phyloP scores from a whole-genome alignment of 2,888 invertebrate genomes.

The Andrena chrysosceles region DNA sequence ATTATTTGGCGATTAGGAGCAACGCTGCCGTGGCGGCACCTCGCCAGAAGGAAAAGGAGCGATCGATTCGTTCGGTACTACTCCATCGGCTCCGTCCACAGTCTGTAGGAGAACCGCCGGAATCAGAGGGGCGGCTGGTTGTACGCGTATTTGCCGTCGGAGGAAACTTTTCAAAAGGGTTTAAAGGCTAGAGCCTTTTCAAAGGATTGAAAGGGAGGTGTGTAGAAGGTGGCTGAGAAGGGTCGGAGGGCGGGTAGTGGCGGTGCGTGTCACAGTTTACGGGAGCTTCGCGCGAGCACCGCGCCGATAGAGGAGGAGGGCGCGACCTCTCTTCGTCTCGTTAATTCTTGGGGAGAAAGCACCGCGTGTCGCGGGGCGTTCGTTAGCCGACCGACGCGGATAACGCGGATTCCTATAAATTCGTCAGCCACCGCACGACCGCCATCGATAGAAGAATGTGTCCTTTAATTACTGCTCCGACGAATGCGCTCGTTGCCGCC shows the following conservation, averaged over 20 bases:
- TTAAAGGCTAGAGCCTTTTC: conserved; percentile 33
- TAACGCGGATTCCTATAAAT: conserved; percentile 49
- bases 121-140: conserved; percentile 9
- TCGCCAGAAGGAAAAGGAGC: neutral
- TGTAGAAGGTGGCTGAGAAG: conserved; percentile 17
- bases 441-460: conserved; percentile 34
- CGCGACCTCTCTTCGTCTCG: conserved; percentile 22
- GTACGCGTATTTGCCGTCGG: conserved; percentile 32
- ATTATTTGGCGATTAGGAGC: conserved; percentile 48
- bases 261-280: conserved; percentile 44
- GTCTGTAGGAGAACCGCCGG: neutral
- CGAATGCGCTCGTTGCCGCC: neutral
- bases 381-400: conserved; percentile 39
- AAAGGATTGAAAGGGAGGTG: conserved; percentile 40
- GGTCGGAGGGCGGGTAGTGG: neutral
- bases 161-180: conserved; percentile 30
- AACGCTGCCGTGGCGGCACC: neutral
- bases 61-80: conserved; percentile 5
- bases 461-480: conserved; percentile 43
- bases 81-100: neutral
- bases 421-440: conserved; percentile 18
- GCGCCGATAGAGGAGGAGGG: conserved; percentile 22
- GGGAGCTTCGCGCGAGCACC: conserved; percentile 1
- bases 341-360: conserved; percentile 32
- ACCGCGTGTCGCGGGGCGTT: conserved; percentile 11